phyloP scores from a whole-genome alignment of 1,140 invertebrate genomes.

The Drosophila tsacasi region DNA sequence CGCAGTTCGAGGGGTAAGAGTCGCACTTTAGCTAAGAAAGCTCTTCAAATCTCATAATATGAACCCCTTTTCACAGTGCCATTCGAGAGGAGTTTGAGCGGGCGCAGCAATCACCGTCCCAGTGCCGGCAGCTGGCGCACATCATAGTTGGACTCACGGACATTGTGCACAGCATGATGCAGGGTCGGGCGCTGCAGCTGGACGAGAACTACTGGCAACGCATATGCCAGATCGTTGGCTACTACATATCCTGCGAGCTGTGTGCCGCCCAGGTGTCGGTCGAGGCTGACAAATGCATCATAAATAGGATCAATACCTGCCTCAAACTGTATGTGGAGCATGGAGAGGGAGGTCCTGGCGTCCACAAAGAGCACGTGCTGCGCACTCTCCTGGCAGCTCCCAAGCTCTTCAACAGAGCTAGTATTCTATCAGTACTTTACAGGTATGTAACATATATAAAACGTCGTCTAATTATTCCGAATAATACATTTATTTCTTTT shows the following conservation, averaged over 20 bases:
- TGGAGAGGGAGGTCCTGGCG: conserved; percentile 19
- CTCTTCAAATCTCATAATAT: not conserved
- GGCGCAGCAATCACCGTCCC: conserved; percentile 48
- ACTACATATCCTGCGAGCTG: conserved; percentile 71
- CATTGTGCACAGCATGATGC: conserved; percentile 49
- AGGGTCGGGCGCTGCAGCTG: conserved; percentile 10
- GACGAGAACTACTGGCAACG: conserved; percentile 48
- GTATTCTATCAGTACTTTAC: conserved; percentile 65
- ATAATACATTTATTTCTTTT: not conserved
- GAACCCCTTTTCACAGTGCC: conserved; percentile 34
- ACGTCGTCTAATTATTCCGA: not conserved
- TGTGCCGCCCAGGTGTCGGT: conserved; percentile 54
- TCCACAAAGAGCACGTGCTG: conserved; percentile 58
- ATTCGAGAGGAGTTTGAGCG: conserved; percentile 63
- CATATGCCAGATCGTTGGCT: conserved; percentile 68
- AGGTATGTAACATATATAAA: conserved; percentile 41
- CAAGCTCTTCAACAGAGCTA: conserved; percentile 62
- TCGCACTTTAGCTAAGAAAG: not conserved
- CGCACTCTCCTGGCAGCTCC: conserved; percentile 66
- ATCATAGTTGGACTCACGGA: conserved; percentile 51
- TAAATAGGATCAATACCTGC: conserved; percentile 61
- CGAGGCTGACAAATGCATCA: conserved; percentile 50
- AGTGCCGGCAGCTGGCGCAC: conserved; percentile 55
- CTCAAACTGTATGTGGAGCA: conserved; percentile 55
- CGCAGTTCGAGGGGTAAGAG: conserved; percentile 66